phyloP scores from a whole-genome alignment of 2,113 vertebrate genomes.

The Eolophus roseicapilla region DNA sequence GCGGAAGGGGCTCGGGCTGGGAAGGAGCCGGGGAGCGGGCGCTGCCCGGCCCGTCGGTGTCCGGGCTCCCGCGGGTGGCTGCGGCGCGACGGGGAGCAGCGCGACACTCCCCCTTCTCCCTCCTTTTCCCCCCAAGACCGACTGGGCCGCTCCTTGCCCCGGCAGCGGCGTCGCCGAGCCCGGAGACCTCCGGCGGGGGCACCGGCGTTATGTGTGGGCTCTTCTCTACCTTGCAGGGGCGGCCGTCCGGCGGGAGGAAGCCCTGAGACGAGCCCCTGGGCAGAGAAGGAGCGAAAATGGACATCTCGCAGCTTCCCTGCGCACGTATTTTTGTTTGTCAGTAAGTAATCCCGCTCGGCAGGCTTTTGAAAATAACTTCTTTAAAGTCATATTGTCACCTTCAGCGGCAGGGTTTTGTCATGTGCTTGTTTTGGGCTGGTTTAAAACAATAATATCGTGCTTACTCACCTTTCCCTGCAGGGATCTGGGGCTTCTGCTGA shows the following conservation, averaged over 20 bases:
- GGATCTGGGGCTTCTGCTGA: conserved; percentile 8
- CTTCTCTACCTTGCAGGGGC: conserved; percentile 7
- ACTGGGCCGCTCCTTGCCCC: not conserved
- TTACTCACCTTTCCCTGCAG: conserved; percentile 24
- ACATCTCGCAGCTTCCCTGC: conserved; percentile 5
- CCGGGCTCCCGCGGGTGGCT: not conserved
- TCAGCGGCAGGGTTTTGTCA: not conserved
- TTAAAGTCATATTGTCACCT: conserved; percentile 10
- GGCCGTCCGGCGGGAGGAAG: not conserved
- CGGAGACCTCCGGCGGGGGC: not conserved
- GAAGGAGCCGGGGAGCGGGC: not conserved
- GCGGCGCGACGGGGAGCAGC: not conserved
- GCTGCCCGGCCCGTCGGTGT: not conserved
- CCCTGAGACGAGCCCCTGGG: not conserved
- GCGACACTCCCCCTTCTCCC: too few species aligned
- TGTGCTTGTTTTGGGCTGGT: not conserved
- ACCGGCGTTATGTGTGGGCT: not conserved
- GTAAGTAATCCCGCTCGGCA: conserved; percentile 42
- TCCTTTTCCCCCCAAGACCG: not conserved
- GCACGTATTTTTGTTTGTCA: not conserved
- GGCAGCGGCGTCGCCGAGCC: not conserved
- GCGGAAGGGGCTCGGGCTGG: not conserved
- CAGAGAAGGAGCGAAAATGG: conserved; percentile 10
- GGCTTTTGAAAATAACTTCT: not conserved
- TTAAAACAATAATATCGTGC: not conserved